Evolutionary conservation across 2,888 invertebrate species (phyloP).

Genomic region (Synergus itoensis): DNA sequence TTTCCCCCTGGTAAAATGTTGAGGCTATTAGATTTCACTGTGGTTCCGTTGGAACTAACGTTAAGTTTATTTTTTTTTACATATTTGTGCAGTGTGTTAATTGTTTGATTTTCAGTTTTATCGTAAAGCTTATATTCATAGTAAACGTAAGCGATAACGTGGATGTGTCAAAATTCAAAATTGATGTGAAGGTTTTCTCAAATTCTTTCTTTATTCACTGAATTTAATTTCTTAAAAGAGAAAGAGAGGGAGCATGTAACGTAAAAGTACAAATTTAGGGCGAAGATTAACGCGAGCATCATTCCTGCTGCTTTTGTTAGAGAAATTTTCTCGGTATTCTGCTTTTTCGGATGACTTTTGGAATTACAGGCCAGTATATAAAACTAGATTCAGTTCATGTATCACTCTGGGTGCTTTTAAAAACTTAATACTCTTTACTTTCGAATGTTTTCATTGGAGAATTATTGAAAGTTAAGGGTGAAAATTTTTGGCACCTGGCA

Average conservation of each 20-base stretch:
- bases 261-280: conserved; percentile 55
- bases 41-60: conserved; percentile 68
- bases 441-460: not conserved
- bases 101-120: conserved; percentile 60
- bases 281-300: conserved; percentile 31
- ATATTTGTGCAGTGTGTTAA: conserved; percentile 59
- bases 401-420: conserved; percentile 9
- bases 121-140: conserved; percentile 68
- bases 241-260: conserved; percentile 70
- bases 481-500: not conserved
- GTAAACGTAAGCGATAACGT: conserved; percentile 61
- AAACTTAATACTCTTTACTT: conserved; percentile 15
- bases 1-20: conserved; percentile 77
- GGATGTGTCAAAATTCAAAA: conserved; percentile 77
- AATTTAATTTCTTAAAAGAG: conserved; percentile 71
- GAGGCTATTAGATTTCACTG: conserved; percentile 75
- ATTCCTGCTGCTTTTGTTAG: conserved; percentile 24
- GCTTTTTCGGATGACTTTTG: conserved; percentile 39
- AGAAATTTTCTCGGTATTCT: conserved; percentile 29
- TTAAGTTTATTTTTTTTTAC: conserved; percentile 70
- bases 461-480: conserved; percentile 11
- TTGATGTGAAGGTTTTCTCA: conserved; percentile 73
- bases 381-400: conserved; percentile 25
- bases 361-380: conserved; percentile 13
- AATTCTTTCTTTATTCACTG: conserved; percentile 71